These are phyloP conservation scores for Halcyon leucocephala DNA, from an alignment of 2,797 vertebrate genomes.

Conservation along the genomic window DNA sequence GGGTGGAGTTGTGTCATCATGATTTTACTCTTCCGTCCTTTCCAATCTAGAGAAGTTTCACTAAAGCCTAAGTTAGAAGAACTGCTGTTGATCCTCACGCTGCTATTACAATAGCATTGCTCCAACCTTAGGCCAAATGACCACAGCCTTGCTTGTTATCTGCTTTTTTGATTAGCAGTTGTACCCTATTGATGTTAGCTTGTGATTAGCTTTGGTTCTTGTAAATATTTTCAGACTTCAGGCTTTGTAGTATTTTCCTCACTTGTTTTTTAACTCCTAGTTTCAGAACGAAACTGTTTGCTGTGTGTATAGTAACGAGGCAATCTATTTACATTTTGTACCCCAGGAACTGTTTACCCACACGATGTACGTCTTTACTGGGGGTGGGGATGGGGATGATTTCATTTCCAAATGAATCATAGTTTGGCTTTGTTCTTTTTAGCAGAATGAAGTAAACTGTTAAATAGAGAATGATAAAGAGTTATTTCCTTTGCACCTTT, in stretches of 20 bases:
- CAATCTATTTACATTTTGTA: constrained; percentile 75
- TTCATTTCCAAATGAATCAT: constrained; percentile 78
- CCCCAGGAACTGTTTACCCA: constrained; percentile 75
- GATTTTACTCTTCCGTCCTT: not conserved
- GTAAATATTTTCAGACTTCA: constrained; percentile 44
- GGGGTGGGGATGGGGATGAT: constrained; percentile 64
- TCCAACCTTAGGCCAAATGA: not conserved
- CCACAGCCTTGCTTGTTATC: not conserved
- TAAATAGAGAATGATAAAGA: constrained; percentile 86
- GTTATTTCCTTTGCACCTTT: constrained; percentile 88
- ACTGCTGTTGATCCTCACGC: not conserved
- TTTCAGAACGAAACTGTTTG: constrained; percentile 67
- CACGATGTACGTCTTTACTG: constrained; percentile 73
- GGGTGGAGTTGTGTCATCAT: not conserved
- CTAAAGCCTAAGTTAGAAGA: not conserved
- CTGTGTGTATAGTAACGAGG: constrained; percentile 68
- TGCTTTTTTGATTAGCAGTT: not conserved
- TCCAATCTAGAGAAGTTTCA: not conserved
- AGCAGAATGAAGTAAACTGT: constrained; percentile 85
- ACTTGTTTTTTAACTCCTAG: constrained; percentile 33
- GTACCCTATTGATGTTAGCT: not conserved
- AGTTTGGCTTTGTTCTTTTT: constrained; percentile 64
- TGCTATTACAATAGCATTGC: not conserved
- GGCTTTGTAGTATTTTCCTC: constrained; percentile 54
- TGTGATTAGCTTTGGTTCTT: constrained; percentile 18